These are phyloP conservation scores for Aurelia coerulea DNA, from an alignment of 30 jellyfish, hydroid and myxozoan genomes.

Conservation along the genomic window DNA sequence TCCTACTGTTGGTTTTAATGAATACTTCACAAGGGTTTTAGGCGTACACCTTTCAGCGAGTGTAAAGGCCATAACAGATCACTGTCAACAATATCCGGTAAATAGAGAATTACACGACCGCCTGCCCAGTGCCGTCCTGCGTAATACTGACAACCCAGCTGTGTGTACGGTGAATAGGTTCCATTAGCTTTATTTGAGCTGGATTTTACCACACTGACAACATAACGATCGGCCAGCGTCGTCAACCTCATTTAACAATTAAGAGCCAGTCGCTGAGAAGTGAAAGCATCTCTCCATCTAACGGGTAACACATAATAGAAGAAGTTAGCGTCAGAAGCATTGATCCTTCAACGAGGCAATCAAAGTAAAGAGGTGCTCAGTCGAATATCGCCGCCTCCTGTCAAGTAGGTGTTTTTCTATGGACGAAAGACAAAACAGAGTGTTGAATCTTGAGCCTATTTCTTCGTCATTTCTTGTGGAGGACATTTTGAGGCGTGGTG, in stretches of 20 bases:
- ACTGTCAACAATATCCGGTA: constrained; percentile 80
- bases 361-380: constrained; percentile 53
- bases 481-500: constrained; percentile 82
- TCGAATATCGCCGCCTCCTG: constrained; percentile 45
- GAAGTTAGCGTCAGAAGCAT: neutral
- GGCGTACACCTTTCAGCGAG: constrained; percentile 72
- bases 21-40: constrained; percentile 40
- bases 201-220: constrained; percentile 66
- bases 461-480: constrained; percentile 94
- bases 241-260: no score
- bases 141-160: constrained; percentile 63
- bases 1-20: constrained; percentile 59
- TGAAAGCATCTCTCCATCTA: neutral
- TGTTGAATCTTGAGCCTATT: constrained; percentile 77
- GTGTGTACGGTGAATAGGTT: constrained; percentile 58
- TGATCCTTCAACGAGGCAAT: constrained; percentile 39
- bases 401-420: constrained; percentile 54
- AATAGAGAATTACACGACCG: constrained; percentile 50
- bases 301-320: neutral
- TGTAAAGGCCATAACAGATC: constrained; percentile 58
- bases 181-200: constrained; percentile 79
- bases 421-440: constrained; percentile 70
- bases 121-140: constrained; percentile 69
- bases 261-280: neutral
- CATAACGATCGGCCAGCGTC: constrained; percentile 24